Evolutionary conservation across 2,888 invertebrate species (phyloP).

Genomic region (Synergus umbraculus): DNA sequence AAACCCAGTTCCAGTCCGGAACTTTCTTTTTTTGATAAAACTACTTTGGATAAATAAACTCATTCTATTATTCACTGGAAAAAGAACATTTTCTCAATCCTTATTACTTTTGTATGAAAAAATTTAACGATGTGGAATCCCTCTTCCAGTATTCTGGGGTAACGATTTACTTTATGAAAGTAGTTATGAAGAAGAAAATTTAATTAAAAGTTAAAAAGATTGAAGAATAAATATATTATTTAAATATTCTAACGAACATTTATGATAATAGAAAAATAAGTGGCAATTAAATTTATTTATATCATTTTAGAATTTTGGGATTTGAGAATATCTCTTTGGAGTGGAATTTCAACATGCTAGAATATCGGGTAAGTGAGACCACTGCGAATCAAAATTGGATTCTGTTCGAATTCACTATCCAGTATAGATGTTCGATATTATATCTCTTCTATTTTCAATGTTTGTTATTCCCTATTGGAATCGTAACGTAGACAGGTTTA

Average conservation of each 20-base stretch:
- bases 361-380: constrained; percentile 1
- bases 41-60: neutral
- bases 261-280: neutral
- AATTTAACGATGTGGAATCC: neutral
- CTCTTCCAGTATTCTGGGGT: neutral
- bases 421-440: constrained; percentile 1
- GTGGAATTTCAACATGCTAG: neutral
- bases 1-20: neutral
- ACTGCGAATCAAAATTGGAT: constrained; percentile 12
- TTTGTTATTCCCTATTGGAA: constrained; percentile 19
- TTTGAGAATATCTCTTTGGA: neutral
- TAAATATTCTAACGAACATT: neutral
- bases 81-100: neutral
- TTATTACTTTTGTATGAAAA: neutral
- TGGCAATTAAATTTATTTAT: neutral
- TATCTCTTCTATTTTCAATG: neutral
- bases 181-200: too few species aligned
- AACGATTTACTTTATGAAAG: neutral
- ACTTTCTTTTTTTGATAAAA: constrained; percentile 1
- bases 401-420: neutral
- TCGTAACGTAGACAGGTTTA: constrained; percentile 10
- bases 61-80: neutral
- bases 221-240: neutral
- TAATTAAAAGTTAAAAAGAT: neutral
- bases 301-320: neutral